Base-by-base conservation (phyloP, 2,113 vertebrate species). In the Nothoprocta perdicaria region DNA sequence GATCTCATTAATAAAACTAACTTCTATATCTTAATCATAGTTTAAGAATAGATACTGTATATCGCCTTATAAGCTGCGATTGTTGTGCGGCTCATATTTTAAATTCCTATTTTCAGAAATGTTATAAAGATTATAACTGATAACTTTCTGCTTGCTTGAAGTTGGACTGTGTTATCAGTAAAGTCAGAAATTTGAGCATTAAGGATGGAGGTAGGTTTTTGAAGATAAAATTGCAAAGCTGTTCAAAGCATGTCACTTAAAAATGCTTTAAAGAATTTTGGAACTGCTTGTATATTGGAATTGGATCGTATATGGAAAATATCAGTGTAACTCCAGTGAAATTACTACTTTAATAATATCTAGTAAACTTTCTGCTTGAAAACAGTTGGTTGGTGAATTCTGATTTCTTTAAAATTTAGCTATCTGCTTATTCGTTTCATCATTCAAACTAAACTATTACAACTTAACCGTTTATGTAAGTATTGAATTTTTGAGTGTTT, bases 291-390 rank as follows among this genome's bases (percentile, higher is more conserved):
- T 3, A 6, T 6, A 23, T 31, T 57, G 33, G 12, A 45, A 75
- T 50, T 14, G 40, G 27, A 81, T 66, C 52, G 69, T 55, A 57
- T 35, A 40, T 31, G 7, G 45, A 23, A 52, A 88, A 41, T 9
- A 14, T 8, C 24, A 4, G 14, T 14, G 15, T 58, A 46, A 31
- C 24, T 82, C 17, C 52, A 73, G 11, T 14, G 24, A 68, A 55
- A 13, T 67, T 38, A 6, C 10, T 35, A 2, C 12, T 13, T 69
- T 23, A 38, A 12, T 1, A 27, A 26, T 4, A 10, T 0, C 2
- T 10, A 46, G 57, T 52, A 62, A 62, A 35, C 10, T 27, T 38
- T 9, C 26, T 45, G 14, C 10, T 14, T 48, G 13, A 72, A 67
- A 14, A 10, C 43, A 4, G 3, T 2, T 10, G 10, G 18, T 22